Percentiles rank a stretch among this genome's conserved stretches.
Conservation (phyloP, 2,888 invertebrate genomes). For the Cephus sareptanus region DNA sequence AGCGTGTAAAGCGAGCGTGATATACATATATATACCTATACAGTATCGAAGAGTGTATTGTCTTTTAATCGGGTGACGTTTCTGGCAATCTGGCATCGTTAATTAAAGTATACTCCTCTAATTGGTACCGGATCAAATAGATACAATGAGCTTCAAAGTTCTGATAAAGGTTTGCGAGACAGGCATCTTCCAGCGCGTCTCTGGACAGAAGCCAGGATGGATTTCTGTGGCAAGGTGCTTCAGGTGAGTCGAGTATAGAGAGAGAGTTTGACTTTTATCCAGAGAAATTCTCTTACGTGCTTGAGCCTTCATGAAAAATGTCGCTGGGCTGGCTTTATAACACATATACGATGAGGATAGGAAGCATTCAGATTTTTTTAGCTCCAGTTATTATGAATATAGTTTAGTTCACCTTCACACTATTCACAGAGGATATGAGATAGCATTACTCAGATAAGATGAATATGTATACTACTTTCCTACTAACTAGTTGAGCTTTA, state of each 20-base stretch:
- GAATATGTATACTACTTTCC: neutral
- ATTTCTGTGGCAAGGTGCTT: constrained; percentile 47
- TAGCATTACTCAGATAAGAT: neutral
- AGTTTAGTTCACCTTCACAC: neutral
- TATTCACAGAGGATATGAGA: neutral
- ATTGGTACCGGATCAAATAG: neutral
- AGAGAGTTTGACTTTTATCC: neutral
- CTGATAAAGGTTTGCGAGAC: constrained; percentile 50
- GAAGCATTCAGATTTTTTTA: neutral
- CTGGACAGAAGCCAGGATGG: constrained; percentile 27
- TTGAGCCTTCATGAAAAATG: neutral
- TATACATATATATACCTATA: neutral
- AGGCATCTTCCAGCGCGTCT: constrained; percentile 37
- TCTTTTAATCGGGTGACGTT: neutral
- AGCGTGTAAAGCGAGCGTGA: neutral
- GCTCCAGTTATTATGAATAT: neutral
- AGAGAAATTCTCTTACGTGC: neutral
- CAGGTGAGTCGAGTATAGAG: constrained; percentile 45
- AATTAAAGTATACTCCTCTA: neutral
- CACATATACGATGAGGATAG: neutral
- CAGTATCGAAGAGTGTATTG: neutral
- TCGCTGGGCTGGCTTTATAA: neutral
- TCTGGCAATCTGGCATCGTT: neutral
- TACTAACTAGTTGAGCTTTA: neutral
- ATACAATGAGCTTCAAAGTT: constrained; percentile 48